These are phyloP conservation scores for Erythrocercus mccallii DNA, from an alignment of 2,113 vertebrate genomes.

Conservation along the genomic window DNA sequence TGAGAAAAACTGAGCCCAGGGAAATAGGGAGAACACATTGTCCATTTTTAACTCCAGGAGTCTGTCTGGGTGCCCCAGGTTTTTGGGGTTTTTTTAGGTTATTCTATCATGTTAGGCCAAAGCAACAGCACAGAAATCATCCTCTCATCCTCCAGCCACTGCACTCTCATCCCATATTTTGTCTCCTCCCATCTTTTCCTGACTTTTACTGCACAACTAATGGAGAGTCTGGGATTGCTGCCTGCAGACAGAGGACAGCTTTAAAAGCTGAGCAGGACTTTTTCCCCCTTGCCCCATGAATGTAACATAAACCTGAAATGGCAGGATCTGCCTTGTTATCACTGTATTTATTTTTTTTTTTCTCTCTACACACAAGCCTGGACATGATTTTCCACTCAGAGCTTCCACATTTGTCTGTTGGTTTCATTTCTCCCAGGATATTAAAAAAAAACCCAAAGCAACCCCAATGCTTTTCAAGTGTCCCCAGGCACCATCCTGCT, in stretches of 20 bases:
- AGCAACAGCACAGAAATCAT: slow-evolving; percentile 52
- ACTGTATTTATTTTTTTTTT: not conserved
- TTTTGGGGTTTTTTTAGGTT: not conserved
- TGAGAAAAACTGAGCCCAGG: not conserved
- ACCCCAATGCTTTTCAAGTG: not conserved
- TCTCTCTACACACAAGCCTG: not conserved
- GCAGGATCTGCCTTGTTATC: slow-evolving; percentile 23
- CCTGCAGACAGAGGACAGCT: not conserved
- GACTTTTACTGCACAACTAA: slow-evolving; percentile 33
- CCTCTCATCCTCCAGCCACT: not conserved
- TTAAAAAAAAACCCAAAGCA: accelerated
- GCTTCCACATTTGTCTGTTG: not conserved
- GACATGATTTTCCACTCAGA: slow-evolving; percentile 5
- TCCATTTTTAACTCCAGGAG: not conserved
- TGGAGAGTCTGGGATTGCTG: slow-evolving; percentile 34
- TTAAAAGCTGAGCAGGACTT: not conserved
- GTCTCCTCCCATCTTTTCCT: slow-evolving; percentile 20
- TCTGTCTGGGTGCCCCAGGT: not conserved
- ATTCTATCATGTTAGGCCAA: not conserved
- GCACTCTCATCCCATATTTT: slow-evolving; percentile 56
- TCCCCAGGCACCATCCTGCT: not conserved
- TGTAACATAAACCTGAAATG: not conserved
- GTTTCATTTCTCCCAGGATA: not conserved
- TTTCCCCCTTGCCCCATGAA: not conserved
- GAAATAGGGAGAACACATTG: slow-evolving; percentile 13